These are phyloP conservation scores for Bothrops alternatus DNA, from an alignment of 2,797 vertebrate species.

Conservation along the genomic window DNA sequence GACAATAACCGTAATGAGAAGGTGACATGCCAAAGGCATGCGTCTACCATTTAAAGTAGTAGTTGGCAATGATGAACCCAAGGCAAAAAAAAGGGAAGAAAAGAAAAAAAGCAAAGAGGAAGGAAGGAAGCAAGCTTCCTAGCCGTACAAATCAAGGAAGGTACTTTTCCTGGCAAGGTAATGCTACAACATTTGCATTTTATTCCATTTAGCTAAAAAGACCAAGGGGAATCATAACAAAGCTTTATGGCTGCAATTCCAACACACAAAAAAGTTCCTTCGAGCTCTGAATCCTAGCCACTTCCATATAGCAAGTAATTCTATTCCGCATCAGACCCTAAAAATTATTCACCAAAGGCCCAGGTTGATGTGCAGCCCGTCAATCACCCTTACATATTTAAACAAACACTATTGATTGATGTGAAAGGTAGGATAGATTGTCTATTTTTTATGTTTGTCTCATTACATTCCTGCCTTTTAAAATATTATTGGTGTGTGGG, in stretches of 20 bases:
- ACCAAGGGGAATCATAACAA: not conserved
- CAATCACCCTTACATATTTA: slow-evolving; percentile 67
- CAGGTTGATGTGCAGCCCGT: slow-evolving; percentile 66
- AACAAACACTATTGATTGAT: slow-evolving; percentile 51
- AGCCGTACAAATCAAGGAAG: not conserved
- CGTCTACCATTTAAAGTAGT: not conserved
- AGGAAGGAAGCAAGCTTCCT: not conserved
- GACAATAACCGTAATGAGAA: not conserved
- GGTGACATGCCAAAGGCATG: slow-evolving; percentile 19
- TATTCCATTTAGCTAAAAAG: not conserved
- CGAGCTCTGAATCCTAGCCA: not conserved
- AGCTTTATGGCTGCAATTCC: not conserved
- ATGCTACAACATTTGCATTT: not conserved
- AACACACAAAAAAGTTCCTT: not conserved
- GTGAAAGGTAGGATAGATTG: slow-evolving; percentile 42
- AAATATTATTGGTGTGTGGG: not conserved
- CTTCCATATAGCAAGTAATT: not conserved
- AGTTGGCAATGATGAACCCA: not conserved
- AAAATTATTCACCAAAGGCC: slow-evolving; percentile 54
- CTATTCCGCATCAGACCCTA: slow-evolving; percentile 44
- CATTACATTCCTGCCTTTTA: slow-evolving; percentile 5
- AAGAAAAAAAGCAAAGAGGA: not conserved
- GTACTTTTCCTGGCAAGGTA: not conserved
- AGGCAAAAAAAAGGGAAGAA: not conserved
- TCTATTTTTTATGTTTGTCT: slow-evolving; percentile 32